Conservation (phyloP, 1,140 invertebrate genomes). For the Trachelipus rathkii region DNA sequence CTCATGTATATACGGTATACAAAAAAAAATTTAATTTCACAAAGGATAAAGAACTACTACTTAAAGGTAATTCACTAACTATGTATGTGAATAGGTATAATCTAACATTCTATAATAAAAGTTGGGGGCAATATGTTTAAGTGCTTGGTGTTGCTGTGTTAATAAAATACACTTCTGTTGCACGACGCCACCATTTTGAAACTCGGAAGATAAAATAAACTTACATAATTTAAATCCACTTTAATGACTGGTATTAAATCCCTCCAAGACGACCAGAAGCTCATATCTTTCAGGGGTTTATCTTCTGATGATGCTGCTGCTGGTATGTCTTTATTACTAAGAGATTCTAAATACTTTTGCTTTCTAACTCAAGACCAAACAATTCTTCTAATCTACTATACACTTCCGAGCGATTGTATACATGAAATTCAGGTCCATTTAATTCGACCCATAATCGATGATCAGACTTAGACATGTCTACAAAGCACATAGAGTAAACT, state of each 20-base stretch:
- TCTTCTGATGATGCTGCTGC: slow-evolving; percentile 17
- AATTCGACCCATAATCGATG: slow-evolving; percentile 87
- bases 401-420: slow-evolving; percentile 87
- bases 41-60: too few relatives aligned
- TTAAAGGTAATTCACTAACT: too few relatives aligned
- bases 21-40: too few relatives aligned
- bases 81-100: too few relatives aligned
- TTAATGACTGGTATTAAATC: slow-evolving; percentile 96
- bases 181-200: too few relatives aligned
- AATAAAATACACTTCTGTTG: too few relatives aligned
- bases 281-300: slow-evolving; percentile 37
- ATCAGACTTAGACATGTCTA: slow-evolving; percentile 92
- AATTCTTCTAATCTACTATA: slow-evolving; percentile 84
- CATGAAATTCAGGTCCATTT: slow-evolving; percentile 92
- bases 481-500: slow-evolving; percentile 43
- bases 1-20: too few relatives aligned
- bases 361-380: slow-evolving; percentile 72
- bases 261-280: slow-evolving; percentile 68
- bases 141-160: too few relatives aligned
- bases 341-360: slow-evolving; percentile 52
- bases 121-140: too few relatives aligned
- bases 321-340: slow-evolving; percentile 43
- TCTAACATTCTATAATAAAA: too few relatives aligned
- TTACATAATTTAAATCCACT: slow-evolving; percentile 60
- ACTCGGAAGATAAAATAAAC: background rate